A percentile compares a stretch with the other conserved stretches of the same genome.
Evolutionary conservation across 2,888 invertebrate genomes (phyloP).

Genomic region (Sepiola atlantica): DNA sequence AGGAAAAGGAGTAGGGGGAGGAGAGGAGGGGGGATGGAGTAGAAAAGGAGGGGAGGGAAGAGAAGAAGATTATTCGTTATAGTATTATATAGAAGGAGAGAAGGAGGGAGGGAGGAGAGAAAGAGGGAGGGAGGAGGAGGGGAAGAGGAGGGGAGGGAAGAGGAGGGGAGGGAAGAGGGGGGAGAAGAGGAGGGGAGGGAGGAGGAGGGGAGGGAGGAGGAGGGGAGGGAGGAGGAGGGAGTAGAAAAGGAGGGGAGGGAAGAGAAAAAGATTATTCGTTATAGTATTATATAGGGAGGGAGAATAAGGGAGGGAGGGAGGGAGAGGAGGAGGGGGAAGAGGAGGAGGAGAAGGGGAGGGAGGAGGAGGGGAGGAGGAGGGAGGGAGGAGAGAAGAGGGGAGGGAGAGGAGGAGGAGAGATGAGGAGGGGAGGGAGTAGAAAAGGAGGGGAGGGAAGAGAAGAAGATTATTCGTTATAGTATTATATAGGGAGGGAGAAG

Average conservation of each 20-base stretch:
- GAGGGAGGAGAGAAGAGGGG: neutral
- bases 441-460: neutral
- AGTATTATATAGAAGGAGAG: too few species aligned
- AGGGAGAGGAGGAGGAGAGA: neutral
- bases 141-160: neutral
- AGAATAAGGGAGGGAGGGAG: neutral
- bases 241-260: too few species aligned
- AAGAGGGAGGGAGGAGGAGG: neutral
- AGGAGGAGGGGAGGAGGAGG: neutral
- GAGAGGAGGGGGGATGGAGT: too few species aligned
- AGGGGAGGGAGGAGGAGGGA: neutral
- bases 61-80: too few species aligned
- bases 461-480: too few species aligned
- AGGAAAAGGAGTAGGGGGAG: neutral
- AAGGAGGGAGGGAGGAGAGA: neutral
- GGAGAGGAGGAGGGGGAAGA: neutral
- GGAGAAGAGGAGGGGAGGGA: neutral
- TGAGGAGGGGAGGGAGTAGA: neutral
- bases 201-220: too few species aligned
- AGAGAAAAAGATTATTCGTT: too few species aligned
- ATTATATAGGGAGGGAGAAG: too few species aligned
- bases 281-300: too few species aligned
- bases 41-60: too few species aligned
- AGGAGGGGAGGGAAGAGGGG: too few species aligned
- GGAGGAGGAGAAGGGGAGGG: neutral